A percentile compares a stretch with the other conserved stretches of the same genome.
These are phyloP conservation scores for Bombus superbus DNA, from an alignment of 1,140 invertebrate species.

Conservation along the genomic window DNA sequence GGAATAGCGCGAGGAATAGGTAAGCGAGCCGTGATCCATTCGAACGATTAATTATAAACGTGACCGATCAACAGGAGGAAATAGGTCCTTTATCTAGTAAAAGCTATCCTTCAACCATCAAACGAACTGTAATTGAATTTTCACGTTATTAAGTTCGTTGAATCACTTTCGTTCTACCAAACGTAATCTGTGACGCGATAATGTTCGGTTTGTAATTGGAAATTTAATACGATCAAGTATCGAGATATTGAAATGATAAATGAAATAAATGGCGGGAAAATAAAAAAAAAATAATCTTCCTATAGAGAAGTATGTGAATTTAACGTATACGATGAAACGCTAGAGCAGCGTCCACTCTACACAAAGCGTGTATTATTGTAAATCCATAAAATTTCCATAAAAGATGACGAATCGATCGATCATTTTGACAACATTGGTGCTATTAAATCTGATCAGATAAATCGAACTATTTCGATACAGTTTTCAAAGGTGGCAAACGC, in stretches of 20 bases:
- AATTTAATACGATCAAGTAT: neutral
- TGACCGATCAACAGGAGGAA: neutral
- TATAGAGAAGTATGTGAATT: no score
- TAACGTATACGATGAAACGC: no score
- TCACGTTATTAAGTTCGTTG: neutral
- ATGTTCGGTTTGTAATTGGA: no score
- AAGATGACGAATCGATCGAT: no score
- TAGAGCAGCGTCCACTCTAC: no score
- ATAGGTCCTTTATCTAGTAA: neutral
- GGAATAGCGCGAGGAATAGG: neutral
- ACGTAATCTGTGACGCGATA: neutral
- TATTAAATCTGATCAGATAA: no score
- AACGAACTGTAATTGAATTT: neutral
- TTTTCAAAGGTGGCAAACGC: no score
- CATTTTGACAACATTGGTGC: no score
- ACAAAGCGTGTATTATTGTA: no score
- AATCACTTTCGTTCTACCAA: neutral
- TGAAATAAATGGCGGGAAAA: neutral
- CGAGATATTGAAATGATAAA: neutral
- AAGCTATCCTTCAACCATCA: neutral
- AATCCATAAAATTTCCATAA: no score
- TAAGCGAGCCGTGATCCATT: neutral
- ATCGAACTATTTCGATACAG: no score
- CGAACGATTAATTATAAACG: conserved; percentile 16
- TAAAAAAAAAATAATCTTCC: no score